Base-by-base conservation (phyloP, 2,888 invertebrate genomes). In the Stenolophus ochropezus region DNA sequence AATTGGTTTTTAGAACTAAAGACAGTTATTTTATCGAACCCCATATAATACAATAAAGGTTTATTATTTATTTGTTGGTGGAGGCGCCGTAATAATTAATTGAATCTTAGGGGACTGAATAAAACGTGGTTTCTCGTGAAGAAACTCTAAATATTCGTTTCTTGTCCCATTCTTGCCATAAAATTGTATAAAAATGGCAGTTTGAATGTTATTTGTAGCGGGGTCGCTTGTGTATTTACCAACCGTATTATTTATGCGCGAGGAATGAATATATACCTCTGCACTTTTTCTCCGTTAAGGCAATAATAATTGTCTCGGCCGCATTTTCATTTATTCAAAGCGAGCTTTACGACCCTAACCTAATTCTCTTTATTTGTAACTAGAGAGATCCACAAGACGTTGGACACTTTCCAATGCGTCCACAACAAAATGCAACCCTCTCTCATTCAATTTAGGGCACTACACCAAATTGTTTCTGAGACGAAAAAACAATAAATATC, bases 251-350 rank as follows among this genome's bases (percentile, higher is more conserved):
- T 77, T 77, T 77, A 58, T 61, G 76, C 14, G n/a, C 11, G 8
- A 58, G 11, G 76, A 61, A 77, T 58, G 76, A 77, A 77, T 58
- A 77, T 77, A 77, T 58, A 58, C 42, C 56, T 58, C 58, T 33
- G 33, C 33, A 77, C 58, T 58, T 49, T 74, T 61, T 61, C 61
- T 25, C 61, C 2, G 23, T 61, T 61, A 25, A 20, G 25, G 23
- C 25, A 25, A n/a, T 25, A 61, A 61, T 61, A 61, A 61, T 25
- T 61, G 61, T 61, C 25, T 25, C 23, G 25, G n/a, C 14, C n/a
- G 23, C n/a, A 25, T 61, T 56, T 61, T 61, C 61, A 61, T 61
- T 61, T 61, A 61, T 61, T 61, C 14, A n/a, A 61, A 61, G 14
- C 23, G 25, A 61, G 14, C 21, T 61, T 61, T 61, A 61, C 23